Conservation (phyloP, 1,140 invertebrate species). For the Brachionus plicatilis region DNA sequence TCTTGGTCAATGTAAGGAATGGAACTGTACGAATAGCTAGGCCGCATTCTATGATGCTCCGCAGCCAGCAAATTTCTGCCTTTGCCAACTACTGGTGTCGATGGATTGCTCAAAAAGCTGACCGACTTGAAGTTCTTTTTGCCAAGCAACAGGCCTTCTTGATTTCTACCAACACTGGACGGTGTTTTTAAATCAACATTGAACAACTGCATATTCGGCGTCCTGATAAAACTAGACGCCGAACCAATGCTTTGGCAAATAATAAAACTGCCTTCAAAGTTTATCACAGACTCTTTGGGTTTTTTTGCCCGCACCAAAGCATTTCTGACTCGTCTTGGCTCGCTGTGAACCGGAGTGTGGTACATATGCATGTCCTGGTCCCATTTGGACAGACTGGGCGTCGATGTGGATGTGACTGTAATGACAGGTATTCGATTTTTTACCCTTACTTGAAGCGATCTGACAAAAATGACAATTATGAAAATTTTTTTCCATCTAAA, state of each 20-base stretch:
- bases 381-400: background rate
- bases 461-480: background rate
- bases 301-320: background rate
- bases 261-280: background rate
- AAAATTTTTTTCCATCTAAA: conserved; percentile 7
- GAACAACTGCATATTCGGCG: background rate
- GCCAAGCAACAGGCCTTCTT: background rate
- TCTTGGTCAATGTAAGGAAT: conserved; percentile 19
- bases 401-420: background rate
- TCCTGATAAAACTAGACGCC: background rate
- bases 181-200: background rate
- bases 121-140: background rate
- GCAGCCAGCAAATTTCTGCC: background rate
- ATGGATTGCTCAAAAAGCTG: background rate
- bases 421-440: background rate
- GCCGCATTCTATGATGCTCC: background rate
- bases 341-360: background rate
- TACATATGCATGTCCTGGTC: background rate
- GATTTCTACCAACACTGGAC: background rate
- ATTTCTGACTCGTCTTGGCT: background rate
- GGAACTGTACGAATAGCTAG: conserved; percentile 1
- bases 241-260: background rate
- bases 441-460: background rate
- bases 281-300: background rate
- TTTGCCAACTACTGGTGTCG: background rate